phyloP scores from a whole-genome alignment of 2,888 invertebrate genomes.

The Elaeidobius kamerunicus region DNA sequence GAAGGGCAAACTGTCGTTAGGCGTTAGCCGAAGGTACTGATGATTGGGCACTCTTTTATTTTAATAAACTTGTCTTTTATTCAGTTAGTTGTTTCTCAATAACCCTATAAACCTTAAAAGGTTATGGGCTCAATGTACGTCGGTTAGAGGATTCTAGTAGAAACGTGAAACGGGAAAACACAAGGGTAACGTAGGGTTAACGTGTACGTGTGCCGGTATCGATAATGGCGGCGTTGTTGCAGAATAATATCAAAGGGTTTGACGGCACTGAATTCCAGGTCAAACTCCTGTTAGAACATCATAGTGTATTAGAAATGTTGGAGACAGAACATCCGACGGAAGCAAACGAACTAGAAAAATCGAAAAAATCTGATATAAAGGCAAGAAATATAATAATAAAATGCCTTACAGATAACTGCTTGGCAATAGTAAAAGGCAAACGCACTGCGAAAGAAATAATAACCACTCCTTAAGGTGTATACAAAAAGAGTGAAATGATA shows the following conservation, averaged over 20 bases:
- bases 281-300: slow-evolving; percentile 29
- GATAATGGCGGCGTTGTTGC: too few species aligned
- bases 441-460: not conserved
- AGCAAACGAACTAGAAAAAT: slow-evolving; percentile 8
- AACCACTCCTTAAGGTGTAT: not conserved
- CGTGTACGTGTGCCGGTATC: too few species aligned
- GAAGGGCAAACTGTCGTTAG: too few species aligned
- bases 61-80: too few species aligned
- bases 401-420: not conserved
- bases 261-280: slow-evolving; percentile 32
- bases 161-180: too few species aligned
- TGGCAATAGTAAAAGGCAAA: not conserved
- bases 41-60: too few species aligned
- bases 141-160: too few species aligned
- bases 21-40: too few species aligned
- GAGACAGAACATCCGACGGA: not conserved
- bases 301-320: slow-evolving; percentile 23
- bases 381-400: slow-evolving; percentile 1
- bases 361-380: slow-evolving; percentile 14
- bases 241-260: slow-evolving; percentile 25
- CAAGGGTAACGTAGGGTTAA: too few species aligned
- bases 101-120: too few species aligned
- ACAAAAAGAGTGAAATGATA: not conserved
- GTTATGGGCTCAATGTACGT: too few species aligned
- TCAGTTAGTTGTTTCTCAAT: too few species aligned